Evolutionary conservation across 2,797 vertebrate species (phyloP).

Genomic region (Premnoplex brunnescens): DNA sequence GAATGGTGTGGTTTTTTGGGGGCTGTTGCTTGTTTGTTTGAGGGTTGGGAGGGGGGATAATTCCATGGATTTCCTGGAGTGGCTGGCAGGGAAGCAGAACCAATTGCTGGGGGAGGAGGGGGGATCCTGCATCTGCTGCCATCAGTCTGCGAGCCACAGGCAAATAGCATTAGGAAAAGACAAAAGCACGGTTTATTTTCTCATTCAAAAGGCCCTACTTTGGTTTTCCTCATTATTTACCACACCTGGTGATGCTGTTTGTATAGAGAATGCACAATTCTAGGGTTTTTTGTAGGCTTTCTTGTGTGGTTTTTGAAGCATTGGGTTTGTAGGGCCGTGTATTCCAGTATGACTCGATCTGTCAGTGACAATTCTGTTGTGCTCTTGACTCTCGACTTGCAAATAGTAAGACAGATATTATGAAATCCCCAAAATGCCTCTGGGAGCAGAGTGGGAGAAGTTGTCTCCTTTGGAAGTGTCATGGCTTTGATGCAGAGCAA

Average conservation of each 20-base stretch:
- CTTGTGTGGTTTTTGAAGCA: neutral
- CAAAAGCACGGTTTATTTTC: conserved; percentile 56
- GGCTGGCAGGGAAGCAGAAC: conserved; percentile 56
- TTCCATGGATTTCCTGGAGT: conserved; percentile 3
- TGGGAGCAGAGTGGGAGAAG: neutral
- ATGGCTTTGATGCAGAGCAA: neutral
- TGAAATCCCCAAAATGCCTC: neutral
- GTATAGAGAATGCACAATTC: neutral
- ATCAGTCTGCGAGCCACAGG: conserved; percentile 59
- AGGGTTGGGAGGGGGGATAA: neutral
- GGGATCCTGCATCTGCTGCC: conserved; percentile 68
- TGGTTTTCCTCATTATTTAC: neutral
- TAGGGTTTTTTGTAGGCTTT: neutral
- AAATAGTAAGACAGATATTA: neutral
- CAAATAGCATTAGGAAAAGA: conserved; percentile 13
- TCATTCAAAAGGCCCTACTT: neutral
- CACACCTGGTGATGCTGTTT: neutral
- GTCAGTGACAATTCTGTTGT: neutral
- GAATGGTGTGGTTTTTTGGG: neutral
- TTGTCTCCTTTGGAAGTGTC: neutral
- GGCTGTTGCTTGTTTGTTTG: neutral
- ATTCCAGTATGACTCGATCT: neutral
- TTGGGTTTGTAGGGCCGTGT: neutral
- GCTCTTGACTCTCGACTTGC: neutral
- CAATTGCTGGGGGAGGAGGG: conserved; percentile 27